phyloP scores from a whole-genome alignment of 2,888 invertebrate species.

The Epistrophella euchroma region DNA sequence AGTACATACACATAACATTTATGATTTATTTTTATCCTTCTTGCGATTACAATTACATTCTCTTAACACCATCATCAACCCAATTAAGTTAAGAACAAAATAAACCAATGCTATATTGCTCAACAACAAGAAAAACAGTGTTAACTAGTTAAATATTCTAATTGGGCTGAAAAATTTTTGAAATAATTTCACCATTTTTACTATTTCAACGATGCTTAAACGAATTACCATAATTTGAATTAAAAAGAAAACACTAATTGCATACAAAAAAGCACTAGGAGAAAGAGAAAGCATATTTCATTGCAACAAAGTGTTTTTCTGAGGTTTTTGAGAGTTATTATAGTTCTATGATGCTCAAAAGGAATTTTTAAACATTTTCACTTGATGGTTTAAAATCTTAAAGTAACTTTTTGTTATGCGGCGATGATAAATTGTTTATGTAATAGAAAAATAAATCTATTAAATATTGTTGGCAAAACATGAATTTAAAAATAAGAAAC shows the following conservation, averaged over 20 bases:
- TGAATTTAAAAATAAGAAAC: not conserved
- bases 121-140: constrained; percentile 6
- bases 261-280: constrained; percentile 12
- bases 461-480: not conserved
- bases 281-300: constrained; percentile 23
- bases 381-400: not conserved
- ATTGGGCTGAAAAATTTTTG: constrained; percentile 48
- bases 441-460: not conserved
- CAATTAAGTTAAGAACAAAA: not conserved
- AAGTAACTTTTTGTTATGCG: not conserved
- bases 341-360: constrained; percentile 4
- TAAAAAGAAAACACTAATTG: constrained; percentile 61
- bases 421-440: not conserved
- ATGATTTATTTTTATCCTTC: no score
- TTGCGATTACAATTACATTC: not conserved
- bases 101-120: not conserved
- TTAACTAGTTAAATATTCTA: constrained; percentile 36
- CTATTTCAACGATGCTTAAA: constrained; percentile 54
- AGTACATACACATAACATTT: no score
- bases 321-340: constrained; percentile 28
- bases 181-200: constrained; percentile 47
- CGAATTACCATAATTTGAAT: constrained; percentile 51
- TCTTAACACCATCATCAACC: not conserved
- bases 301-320: constrained; percentile 9
- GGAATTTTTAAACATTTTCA: not conserved